These are phyloP conservation scores for Muntiacus reevesi DNA, from an alignment of 2,113 vertebrate genomes.

Conservation along the genomic window DNA sequence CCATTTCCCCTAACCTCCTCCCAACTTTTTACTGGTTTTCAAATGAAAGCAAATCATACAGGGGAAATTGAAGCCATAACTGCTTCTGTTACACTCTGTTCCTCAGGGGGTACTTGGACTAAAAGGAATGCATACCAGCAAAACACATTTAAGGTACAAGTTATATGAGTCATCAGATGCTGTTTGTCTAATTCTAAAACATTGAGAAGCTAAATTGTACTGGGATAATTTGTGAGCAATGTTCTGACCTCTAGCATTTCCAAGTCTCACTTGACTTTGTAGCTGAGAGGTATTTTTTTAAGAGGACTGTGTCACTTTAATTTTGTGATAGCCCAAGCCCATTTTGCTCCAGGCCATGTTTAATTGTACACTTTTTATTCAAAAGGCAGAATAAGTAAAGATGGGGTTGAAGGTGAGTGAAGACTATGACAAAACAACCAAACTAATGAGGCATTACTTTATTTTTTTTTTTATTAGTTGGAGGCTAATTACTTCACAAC, in stretches of 20 bases:
- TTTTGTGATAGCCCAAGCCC: background rate
- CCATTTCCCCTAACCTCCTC: background rate
- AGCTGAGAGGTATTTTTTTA: slow-evolving; percentile 19
- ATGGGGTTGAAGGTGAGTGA: background rate
- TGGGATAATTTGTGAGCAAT: slow-evolving; percentile 48
- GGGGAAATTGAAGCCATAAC: slow-evolving; percentile 42
- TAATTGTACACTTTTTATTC: background rate
- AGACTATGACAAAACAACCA: background rate
- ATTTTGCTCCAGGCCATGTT: background rate
- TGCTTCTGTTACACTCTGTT: slow-evolving; percentile 43
- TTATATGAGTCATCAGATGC: slow-evolving; percentile 41
- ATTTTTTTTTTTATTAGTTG: too few species aligned
- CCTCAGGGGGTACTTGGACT: slow-evolving; percentile 24
- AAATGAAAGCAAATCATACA: slow-evolving; percentile 17
- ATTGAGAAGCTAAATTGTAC: slow-evolving; percentile 34
- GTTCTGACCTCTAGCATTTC: slow-evolving; percentile 40
- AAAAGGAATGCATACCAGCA: slow-evolving; percentile 27
- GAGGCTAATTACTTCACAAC: too few species aligned
- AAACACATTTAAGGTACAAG: slow-evolving; percentile 25
- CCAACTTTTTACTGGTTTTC: background rate
- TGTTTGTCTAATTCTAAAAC: slow-evolving; percentile 41
- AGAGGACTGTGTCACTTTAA: slow-evolving; percentile 1
- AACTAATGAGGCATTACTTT: background rate
- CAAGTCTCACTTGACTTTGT: slow-evolving; percentile 12
- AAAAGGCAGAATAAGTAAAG: background rate